Conservation (phyloP, 2,888 invertebrate species). For the Antitype chi region DNA sequence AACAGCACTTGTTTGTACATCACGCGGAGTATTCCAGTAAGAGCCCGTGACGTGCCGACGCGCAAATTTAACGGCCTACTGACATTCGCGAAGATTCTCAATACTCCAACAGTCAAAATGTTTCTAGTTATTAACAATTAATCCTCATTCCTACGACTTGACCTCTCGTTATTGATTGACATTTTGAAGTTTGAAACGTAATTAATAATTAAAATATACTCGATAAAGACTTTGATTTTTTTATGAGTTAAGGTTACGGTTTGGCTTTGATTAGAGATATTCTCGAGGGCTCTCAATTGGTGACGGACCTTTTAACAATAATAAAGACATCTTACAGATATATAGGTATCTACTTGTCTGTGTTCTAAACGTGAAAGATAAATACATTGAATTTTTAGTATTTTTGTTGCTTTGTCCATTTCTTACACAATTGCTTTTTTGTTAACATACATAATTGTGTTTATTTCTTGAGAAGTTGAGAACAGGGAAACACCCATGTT, state of each 20-base stretch:
- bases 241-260: conserved; percentile 17
- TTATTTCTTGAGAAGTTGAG: conserved; percentile 4
- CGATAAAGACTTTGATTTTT: conserved; percentile 23
- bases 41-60: conserved; percentile 80
- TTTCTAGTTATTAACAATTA: conserved; percentile 77
- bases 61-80: conserved; percentile 82
- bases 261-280: conserved; percentile 1
- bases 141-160: conserved; percentile 70
- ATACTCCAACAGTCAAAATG: conserved; percentile 71
- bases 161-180: conserved; percentile 70
- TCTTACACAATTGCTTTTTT: background rate
- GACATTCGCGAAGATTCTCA: conserved; percentile 64
- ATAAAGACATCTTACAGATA: conserved; percentile 3
- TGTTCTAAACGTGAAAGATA: background rate
- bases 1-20: conserved; percentile 71
- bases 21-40: conserved; percentile 72
- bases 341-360: background rate
- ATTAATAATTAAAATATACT: conserved; percentile 61
- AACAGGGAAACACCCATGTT: conserved; percentile 2
- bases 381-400: background rate
- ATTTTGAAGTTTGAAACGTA: conserved; percentile 64
- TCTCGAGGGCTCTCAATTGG: background rate
- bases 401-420: background rate
- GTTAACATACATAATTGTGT: background rate
- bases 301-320: conserved; percentile 4